phyloP scores from a whole-genome alignment of 2,888 invertebrate genomes.

The Andricus quercusramuli region DNA sequence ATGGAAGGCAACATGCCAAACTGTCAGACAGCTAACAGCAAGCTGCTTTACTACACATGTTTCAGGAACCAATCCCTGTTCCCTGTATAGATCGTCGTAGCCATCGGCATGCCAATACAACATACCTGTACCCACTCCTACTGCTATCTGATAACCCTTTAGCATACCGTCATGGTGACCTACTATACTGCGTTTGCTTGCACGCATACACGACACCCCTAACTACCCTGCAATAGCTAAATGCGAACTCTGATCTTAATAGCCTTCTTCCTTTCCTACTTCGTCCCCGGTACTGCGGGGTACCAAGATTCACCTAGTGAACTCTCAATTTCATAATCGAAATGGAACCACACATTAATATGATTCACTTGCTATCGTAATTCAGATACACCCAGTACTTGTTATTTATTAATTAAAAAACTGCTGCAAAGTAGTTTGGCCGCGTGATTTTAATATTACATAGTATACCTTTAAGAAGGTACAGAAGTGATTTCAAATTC shows the following conservation, averaged over 20 bases:
- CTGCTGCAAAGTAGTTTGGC: too few relatives aligned
- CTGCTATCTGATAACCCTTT: conserved; percentile 68
- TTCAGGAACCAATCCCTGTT: conserved; percentile 45
- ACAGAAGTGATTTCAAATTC: too few relatives aligned
- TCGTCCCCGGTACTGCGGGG: conserved; percentile 62
- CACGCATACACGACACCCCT: conserved; percentile 63
- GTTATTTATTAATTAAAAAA: too few relatives aligned
- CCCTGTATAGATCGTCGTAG: conserved; percentile 31
- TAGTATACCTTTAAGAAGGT: too few relatives aligned
- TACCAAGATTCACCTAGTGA: conserved; percentile 52
- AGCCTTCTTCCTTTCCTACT: conserved; percentile 59
- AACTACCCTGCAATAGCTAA: conserved; percentile 41
- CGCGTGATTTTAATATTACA: too few relatives aligned
- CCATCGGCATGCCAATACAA: conserved; percentile 67
- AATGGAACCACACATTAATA: not conserved
- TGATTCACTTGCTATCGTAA: not conserved
- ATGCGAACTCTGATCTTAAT: conserved; percentile 11
- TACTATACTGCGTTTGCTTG: conserved; percentile 66
- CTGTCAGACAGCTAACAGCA: conserved; percentile 69
- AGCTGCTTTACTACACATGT: conserved; percentile 65
- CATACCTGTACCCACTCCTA: conserved; percentile 37
- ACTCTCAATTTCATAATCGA: conserved; percentile 17
- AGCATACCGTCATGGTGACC: conserved; percentile 69
- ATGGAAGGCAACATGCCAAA: conserved; percentile 73
- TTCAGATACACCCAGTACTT: too few relatives aligned